Percentiles rank a stretch among this genome's conserved stretches.
Evolutionary conservation across 1,140 invertebrate genomes (phyloP).

Genomic region (Apis laboriosa): DNA sequence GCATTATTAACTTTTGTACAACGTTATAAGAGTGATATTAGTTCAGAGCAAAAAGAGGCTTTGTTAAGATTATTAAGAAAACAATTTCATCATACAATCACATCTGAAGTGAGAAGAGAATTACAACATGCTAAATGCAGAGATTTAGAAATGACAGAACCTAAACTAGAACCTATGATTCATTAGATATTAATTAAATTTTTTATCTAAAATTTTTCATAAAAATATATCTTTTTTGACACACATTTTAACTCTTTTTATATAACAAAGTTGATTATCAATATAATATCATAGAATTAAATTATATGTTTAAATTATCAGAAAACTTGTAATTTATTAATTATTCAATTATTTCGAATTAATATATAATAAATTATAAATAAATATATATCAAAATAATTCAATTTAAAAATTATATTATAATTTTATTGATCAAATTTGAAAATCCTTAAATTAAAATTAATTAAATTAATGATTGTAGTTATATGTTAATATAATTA

Average conservation of each 20-base stretch:
- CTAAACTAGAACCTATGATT: constrained; percentile 62
- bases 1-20: constrained; percentile 96
- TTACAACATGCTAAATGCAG: constrained; percentile 90
- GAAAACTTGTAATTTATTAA: background rate
- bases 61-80: constrained; percentile 89
- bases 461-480: background rate
- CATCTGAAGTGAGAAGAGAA: constrained; percentile 92
- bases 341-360: background rate
- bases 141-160: constrained; percentile 84
- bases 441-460: no score
- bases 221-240: background rate
- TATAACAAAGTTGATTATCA: background rate
- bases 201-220: constrained; percentile 30
- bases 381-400: no score
- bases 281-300: background rate
- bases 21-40: constrained; percentile 97
- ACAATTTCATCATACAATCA: constrained; percentile 91
- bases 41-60: constrained; percentile 94
- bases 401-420: no score
- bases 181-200: constrained; percentile 9
- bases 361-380: no score
- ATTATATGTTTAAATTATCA: no score
- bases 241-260: background rate
- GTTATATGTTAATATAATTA: background rate
- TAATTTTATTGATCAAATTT: no score